These are phyloP conservation scores for Chlorodrepanis virens DNA, from an alignment of 2,113 vertebrate genomes.

Conservation along the genomic window DNA sequence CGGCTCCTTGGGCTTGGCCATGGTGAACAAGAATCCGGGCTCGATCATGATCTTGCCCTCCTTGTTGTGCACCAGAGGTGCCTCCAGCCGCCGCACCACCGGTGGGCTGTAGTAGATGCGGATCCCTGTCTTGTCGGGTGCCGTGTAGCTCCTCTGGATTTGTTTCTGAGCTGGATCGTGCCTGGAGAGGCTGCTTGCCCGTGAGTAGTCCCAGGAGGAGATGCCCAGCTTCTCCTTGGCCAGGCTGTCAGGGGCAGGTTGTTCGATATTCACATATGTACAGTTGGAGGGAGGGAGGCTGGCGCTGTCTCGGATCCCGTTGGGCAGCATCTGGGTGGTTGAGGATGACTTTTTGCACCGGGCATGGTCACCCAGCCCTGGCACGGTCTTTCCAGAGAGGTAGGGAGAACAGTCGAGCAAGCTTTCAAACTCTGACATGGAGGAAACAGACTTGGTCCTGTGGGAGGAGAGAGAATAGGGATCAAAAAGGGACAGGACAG, in stretches of 20 bases:
- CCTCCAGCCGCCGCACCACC: conserved; percentile 78
- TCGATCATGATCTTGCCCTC: conserved; percentile 81
- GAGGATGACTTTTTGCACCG: conserved; percentile 67
- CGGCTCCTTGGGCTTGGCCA: conserved; percentile 79
- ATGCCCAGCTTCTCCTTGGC: conserved; percentile 76
- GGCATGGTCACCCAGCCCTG: conserved; percentile 57
- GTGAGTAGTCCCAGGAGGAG: conserved; percentile 84
- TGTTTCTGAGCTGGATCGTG: conserved; percentile 76
- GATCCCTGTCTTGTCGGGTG: conserved; percentile 93
- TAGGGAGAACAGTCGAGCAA: conserved; percentile 82
- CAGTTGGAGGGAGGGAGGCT: conserved; percentile 78
- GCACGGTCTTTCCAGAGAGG: conserved; percentile 59
- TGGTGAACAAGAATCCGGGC: conserved; percentile 81
- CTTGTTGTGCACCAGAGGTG: conserved; percentile 73
- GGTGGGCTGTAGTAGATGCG: conserved; percentile 97
- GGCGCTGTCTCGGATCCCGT: conserved; percentile 55
- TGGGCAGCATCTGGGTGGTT: conserved; percentile 49
- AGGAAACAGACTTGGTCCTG: conserved; percentile 86
- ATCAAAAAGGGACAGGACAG: background rate
- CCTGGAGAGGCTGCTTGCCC: conserved; percentile 65
- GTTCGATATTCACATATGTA: conserved; percentile 71
- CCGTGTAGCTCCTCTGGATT: conserved; percentile 92
- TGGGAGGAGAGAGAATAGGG: background rate
- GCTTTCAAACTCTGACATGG: conserved; percentile 83
- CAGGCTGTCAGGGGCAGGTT: conserved; percentile 66